A percentile compares a stretch with the other conserved stretches of the same genome.
Conservation (phyloP, 2,888 invertebrate genomes). For the Pachymerium ferrugineum region DNA sequence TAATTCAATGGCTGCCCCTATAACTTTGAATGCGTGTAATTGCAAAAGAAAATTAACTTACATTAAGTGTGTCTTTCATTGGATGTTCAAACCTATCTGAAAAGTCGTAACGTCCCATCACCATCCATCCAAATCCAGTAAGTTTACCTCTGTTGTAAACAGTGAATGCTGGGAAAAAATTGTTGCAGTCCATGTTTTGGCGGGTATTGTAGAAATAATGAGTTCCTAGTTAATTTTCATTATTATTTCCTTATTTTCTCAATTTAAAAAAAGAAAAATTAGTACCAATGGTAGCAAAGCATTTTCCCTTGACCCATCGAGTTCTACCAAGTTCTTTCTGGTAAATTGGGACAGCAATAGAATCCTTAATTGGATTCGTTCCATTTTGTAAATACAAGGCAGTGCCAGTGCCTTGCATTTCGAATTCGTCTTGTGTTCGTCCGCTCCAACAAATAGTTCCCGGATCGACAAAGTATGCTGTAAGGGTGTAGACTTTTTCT, state of each 20-base stretch:
- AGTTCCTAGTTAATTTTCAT: slow-evolving; percentile 38
- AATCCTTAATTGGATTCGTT: slow-evolving; percentile 39
- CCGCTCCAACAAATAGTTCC: slow-evolving; percentile 40
- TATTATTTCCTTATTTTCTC: too few relatives aligned
- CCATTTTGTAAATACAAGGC: slow-evolving; percentile 45
- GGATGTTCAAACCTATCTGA: slow-evolving; percentile 26
- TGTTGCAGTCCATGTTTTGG: slow-evolving; percentile 41
- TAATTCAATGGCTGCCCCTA: too few relatives aligned
- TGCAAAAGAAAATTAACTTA: not conserved
- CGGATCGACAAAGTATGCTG: slow-evolving; percentile 41
- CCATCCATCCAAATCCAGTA: slow-evolving; percentile 43
- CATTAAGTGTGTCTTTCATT: slow-evolving; percentile 29
- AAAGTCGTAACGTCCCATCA: slow-evolving; percentile 33
- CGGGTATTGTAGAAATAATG: slow-evolving; percentile 43
- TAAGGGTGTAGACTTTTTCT: slow-evolving; percentile 39
- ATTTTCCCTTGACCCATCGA: slow-evolving; percentile 44
- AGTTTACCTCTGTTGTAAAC: slow-evolving; percentile 44
- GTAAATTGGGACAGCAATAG: slow-evolving; percentile 40
- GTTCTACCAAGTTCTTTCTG: slow-evolving; percentile 40
- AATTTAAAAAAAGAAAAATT: not conserved
- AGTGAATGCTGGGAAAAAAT: slow-evolving; percentile 42
- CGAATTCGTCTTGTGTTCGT: slow-evolving; percentile 39
- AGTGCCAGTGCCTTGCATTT: slow-evolving; percentile 43
- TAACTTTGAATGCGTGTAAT: too few relatives aligned
- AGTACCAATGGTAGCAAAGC: slow-evolving; percentile 46